Evolutionary conservation across 2,797 vertebrate species (phyloP).

Genomic region (Knipowitschia caucasica): DNA sequence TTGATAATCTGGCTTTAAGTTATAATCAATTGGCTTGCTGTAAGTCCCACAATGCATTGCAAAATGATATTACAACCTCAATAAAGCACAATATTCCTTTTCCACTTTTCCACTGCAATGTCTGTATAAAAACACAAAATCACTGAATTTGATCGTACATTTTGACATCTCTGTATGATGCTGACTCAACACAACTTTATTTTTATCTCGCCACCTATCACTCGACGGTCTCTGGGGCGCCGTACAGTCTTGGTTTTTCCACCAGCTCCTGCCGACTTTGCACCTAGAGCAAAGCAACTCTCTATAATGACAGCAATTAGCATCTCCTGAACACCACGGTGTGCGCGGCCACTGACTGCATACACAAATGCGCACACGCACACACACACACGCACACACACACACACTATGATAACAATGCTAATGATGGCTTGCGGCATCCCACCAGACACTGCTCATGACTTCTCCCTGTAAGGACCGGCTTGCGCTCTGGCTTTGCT

Average conservation of each 20-base stretch:
- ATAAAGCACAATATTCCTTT: too few relatives aligned
- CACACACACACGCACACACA: too few relatives aligned
- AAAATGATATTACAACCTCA: too few relatives aligned
- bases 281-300: conserved; percentile 44
- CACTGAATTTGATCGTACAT: not conserved
- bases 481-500: conserved; percentile 44
- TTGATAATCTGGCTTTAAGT: too few relatives aligned
- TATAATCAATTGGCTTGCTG: too few relatives aligned
- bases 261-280: conserved; percentile 33
- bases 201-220: conserved; percentile 18
- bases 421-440: conserved; percentile 66
- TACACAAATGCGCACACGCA: too few relatives aligned
- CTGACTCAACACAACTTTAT: conserved; percentile 21
- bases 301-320: conserved; percentile 54
- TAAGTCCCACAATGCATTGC: too few relatives aligned
- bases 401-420: not conserved
- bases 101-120: too few relatives aligned
- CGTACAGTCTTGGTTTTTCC: conserved; percentile 35
- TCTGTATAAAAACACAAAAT: not conserved
- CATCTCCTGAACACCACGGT: conserved; percentile 39
- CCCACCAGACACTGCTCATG: conserved; percentile 26
- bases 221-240: conserved; percentile 25
- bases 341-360: conserved; percentile 37
- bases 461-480: conserved; percentile 61
- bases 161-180: not conserved